These are phyloP conservation scores for Drosophila suzukii DNA, from an alignment of 1,140 invertebrate genomes.

Conservation along the genomic window DNA sequence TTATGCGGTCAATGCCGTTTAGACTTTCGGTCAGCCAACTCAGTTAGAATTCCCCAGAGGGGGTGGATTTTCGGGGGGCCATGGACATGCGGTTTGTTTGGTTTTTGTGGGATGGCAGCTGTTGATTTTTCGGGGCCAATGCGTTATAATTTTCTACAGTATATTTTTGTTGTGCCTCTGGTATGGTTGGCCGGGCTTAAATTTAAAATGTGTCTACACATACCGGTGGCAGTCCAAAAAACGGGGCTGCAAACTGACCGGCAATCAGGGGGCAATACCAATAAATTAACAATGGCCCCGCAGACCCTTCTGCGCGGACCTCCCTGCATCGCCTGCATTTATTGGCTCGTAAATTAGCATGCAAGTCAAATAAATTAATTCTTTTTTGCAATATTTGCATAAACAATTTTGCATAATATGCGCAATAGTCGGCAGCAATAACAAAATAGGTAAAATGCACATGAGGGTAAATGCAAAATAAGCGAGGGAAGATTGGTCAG, in stretches of 20 bases:
- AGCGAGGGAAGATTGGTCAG: conserved; percentile 13
- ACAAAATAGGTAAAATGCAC: conserved; percentile 51
- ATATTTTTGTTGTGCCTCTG: conserved; percentile 36
- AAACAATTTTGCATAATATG: conserved; percentile 83
- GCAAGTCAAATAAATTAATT: conserved; percentile 83
- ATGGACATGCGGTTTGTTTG: conserved; percentile 73
- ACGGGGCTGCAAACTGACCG: neutral
- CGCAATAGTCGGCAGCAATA: conserved; percentile 57
- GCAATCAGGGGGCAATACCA: conserved; percentile 46
- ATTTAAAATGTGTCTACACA: conserved; percentile 77
- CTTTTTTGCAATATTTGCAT: conserved; percentile 81
- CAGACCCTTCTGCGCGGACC: conserved; percentile 14
- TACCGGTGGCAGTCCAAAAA: conserved; percentile 27
- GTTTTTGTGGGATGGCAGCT: conserved; percentile 77
- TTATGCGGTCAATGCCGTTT: conserved; percentile 78
- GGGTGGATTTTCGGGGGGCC: conserved; percentile 8
- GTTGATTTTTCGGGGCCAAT: conserved; percentile 79
- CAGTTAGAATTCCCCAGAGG: conserved; percentile 15
- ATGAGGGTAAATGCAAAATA: conserved; percentile 9
- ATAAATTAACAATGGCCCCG: conserved; percentile 75
- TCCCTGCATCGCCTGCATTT: conserved; percentile 52
- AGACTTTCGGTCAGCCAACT: conserved; percentile 73
- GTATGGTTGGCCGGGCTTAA: conserved; percentile 48
- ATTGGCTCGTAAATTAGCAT: conserved; percentile 82
- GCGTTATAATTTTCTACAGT: conserved; percentile 76